Conservation (phyloP, 2,113 vertebrate species). For the Variabilichromis moorii region DNA sequence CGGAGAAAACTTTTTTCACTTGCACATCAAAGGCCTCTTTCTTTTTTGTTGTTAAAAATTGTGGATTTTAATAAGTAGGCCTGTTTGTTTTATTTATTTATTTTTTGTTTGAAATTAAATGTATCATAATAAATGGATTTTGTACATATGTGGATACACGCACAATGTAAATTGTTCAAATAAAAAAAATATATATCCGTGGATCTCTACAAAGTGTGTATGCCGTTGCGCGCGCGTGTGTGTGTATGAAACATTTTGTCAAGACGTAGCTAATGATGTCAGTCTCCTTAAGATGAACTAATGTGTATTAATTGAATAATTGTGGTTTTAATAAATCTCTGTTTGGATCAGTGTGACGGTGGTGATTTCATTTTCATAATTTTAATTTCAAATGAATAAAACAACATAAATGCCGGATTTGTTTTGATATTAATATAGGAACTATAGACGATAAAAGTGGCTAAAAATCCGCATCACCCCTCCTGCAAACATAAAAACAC, state of each 20-base stretch:
- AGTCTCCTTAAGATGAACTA: constrained; percentile 31
- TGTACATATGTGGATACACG: constrained; percentile 66
- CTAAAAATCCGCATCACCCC: not conserved
- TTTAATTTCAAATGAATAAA: not conserved
- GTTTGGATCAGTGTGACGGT: constrained; percentile 37
- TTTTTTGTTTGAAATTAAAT: constrained; percentile 35
- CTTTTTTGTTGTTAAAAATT: not conserved
- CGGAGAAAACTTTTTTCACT: constrained; percentile 39
- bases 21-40: constrained; percentile 37
- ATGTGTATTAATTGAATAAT: constrained; percentile 45
- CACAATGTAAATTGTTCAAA: constrained; percentile 56
- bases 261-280: constrained; percentile 24
- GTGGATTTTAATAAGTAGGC: not conserved
- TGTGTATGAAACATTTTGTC: constrained; percentile 29
- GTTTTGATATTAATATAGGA: not conserved
- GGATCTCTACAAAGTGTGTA: constrained; percentile 33
- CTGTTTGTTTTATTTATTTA: not conserved
- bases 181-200: not conserved
- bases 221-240: not conserved
- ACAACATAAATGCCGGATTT: not conserved
- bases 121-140: constrained; percentile 39
- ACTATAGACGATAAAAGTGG: not conserved
- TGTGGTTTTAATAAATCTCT: constrained; percentile 64
- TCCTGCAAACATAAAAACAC: not conserved
- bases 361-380: constrained; percentile 1